Evolutionary conservation across 2,888 invertebrate genomes (phyloP), one percentile per base, ranked within the genome.

Genomic region (Acronicta aceris): DNA sequence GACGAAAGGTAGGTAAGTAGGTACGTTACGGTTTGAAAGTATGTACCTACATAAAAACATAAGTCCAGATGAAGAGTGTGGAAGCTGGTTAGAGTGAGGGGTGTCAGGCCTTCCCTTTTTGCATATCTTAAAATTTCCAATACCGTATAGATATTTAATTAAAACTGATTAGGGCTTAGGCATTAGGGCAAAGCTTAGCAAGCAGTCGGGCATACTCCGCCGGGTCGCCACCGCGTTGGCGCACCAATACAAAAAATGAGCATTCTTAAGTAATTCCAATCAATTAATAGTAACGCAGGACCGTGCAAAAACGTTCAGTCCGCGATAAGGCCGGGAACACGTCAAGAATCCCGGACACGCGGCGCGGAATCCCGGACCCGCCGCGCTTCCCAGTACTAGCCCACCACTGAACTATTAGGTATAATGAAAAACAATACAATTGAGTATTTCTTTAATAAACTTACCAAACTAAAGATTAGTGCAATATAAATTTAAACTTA

Each of bases 201-300:
- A 21, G 12, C 43, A 16, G 51, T 9, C n/a, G 33, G 17, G 57
- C 54, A 74, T 63, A 59, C 64, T 45, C 62, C 64, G 74, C 47
- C 77, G 17, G 53, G 46, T 15, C 10, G 78, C 47, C 68, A 69
- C 49, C 68, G 64, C 72, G 57, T 53, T 67, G 47, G 59, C 61
- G 55, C 63, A 45, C 41, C 33, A 17, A 45, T 45, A 53, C 68
- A 70, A 74, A 74, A 76, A 74, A 64, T 43, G 45, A 41, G 56
- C 50, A 72, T 70, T 60, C 48, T 65, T 58, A 25, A 65, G 61
- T 73, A 65, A 73, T 77, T 65, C 74, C 64, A 74, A 76, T 74
- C 76, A 77, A 77, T 78, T 73, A 73, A 76, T 76, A 71, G 68
- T 66, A 50, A 54, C 54, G 59, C 63, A 69, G 60, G 60, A 51